Percentiles rank a stretch among this genome's conserved stretches.
Evolutionary conservation across 2,797 vertebrate species (phyloP).

Genomic region (Mastacembelus armatus): DNA sequence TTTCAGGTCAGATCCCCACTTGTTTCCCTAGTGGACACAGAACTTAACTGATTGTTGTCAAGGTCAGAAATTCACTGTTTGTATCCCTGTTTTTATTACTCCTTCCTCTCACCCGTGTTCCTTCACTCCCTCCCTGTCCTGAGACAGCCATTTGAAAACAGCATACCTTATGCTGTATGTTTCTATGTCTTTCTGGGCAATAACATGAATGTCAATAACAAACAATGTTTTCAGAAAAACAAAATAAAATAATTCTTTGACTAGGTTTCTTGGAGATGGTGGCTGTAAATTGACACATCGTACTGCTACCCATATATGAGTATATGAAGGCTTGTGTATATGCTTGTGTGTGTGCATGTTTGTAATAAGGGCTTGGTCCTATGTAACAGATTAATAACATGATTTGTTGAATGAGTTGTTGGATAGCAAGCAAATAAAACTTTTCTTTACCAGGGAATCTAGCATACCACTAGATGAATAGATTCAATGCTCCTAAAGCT

Average conservation of each 20-base stretch:
- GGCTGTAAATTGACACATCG: constrained; percentile 1
- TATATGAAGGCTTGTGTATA: no score
- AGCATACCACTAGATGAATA: constrained; percentile 12
- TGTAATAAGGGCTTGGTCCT: neutral
- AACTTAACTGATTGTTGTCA: constrained; percentile 54
- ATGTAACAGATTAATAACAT: constrained; percentile 9
- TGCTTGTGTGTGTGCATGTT: neutral
- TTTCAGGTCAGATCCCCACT: constrained; percentile 54
- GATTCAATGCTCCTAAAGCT: neutral
- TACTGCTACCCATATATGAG: neutral
- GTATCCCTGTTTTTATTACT: constrained; percentile 40
- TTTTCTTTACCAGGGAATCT: constrained; percentile 24
- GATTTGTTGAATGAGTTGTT: no score
- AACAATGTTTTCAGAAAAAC: no score
- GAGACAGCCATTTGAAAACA: constrained; percentile 51
- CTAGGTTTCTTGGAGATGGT: neutral
- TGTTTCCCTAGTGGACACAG: constrained; percentile 33
- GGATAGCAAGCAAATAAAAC: constrained; percentile 4
- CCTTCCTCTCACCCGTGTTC: constrained; percentile 20
- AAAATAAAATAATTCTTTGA: neutral
- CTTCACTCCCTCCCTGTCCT: constrained; percentile 15
- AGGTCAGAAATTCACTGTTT: constrained; percentile 54
- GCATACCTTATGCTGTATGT: constrained; percentile 27
- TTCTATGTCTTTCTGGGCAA: no score
- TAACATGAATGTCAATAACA: no score